A percentile compares a stretch with the other conserved stretches of the same genome.
These are phyloP conservation scores for Gallirallus australis DNA, from an alignment of 2,797 vertebrate genomes.

Conservation along the genomic window DNA sequence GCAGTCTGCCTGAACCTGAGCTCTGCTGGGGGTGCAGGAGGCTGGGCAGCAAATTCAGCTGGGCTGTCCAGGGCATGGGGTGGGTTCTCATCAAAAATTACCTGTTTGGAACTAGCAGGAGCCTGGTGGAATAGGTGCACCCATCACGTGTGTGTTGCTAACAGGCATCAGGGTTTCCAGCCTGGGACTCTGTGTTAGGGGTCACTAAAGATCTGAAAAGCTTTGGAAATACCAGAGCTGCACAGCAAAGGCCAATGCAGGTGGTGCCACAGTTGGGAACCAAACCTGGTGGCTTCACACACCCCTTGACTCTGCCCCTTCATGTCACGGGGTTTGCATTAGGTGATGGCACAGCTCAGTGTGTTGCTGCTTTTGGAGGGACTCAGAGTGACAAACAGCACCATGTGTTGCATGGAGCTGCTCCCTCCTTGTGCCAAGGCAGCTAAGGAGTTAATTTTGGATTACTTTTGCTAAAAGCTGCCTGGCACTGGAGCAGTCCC, in stretches of 20 bases:
- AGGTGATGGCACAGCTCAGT: not conserved
- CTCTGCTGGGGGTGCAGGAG: not conserved
- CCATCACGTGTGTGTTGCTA: not conserved
- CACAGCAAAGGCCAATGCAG: not conserved
- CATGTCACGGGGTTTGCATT: not conserved
- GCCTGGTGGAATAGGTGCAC: not conserved
- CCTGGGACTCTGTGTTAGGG: not conserved
- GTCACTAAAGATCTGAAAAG: not conserved
- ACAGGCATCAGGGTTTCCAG: not conserved
- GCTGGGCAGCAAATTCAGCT: not conserved
- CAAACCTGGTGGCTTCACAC: not conserved
- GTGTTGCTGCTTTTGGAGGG: not conserved
- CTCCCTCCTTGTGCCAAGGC: not conserved
- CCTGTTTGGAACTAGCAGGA: fast-evolving
- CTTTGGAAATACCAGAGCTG: not conserved
- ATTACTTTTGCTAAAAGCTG: slow-evolving; percentile 40
- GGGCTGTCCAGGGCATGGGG: not conserved
- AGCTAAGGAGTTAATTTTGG: slow-evolving; percentile 35
- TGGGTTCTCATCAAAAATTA: not conserved
- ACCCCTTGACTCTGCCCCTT: not conserved
- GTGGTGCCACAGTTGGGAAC: not conserved
- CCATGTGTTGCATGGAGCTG: not conserved
- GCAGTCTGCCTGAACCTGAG: too few relatives aligned
- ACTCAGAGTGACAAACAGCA: not conserved
- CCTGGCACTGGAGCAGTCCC: not conserved